These are phyloP conservation scores for Dicerorhinus sumatrensis DNA, from an alignment of 2,113 vertebrate genomes.

Conservation along the genomic window DNA sequence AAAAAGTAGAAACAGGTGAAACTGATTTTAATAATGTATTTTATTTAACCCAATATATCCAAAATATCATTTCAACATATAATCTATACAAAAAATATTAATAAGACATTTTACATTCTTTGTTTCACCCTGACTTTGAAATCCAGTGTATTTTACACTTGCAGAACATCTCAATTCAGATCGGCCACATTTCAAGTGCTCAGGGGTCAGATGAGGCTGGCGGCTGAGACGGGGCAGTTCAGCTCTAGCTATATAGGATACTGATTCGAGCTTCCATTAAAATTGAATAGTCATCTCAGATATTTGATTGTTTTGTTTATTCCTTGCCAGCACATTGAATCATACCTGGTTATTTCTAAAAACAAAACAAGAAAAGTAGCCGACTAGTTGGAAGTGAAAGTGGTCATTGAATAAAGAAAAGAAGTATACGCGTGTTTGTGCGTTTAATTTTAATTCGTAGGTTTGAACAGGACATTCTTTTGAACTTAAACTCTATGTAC, in stretches of 20 bases:
- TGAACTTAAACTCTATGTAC: neutral
- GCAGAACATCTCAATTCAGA: neutral
- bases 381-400: neutral
- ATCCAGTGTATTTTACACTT: neutral
- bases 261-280: neutral
- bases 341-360: neutral
- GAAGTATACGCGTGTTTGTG: too few species aligned
- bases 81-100: neutral
- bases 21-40: neutral
- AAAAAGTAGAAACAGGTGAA: neutral
- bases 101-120: neutral
- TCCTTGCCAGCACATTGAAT: neutral
- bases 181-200: neutral
- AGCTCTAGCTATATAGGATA: neutral
- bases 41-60: neutral
- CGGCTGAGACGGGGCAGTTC: too few species aligned
- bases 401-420: neutral
- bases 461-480: slow-evolving; percentile 25
- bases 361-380: neutral
- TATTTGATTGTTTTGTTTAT: neutral
- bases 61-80: neutral
- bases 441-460: neutral
- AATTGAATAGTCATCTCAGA: neutral
- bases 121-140: neutral
- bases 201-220: neutral